phyloP scores from a whole-genome alignment of 2,888 invertebrate genomes.

The Rhyacophila evoluta region DNA sequence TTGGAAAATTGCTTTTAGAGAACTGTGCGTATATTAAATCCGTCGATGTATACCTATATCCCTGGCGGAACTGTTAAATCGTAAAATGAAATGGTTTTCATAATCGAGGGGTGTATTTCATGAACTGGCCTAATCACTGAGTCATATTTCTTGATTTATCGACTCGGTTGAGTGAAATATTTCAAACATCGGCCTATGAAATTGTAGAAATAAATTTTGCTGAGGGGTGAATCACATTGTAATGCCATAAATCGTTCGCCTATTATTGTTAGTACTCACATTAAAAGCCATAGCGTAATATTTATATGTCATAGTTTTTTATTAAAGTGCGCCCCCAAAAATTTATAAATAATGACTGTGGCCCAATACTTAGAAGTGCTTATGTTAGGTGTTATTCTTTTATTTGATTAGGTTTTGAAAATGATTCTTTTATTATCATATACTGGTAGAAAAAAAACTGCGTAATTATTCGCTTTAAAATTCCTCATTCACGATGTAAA shows the following conservation, averaged over 20 bases:
- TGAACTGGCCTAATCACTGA: constrained; percentile 51
- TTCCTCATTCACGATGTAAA: too few species aligned
- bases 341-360: background rate
- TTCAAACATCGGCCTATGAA: background rate
- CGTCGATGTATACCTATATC: constrained; percentile 27
- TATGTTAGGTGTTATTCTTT: too few species aligned
- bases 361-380: too few species aligned
- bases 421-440: too few species aligned
- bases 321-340: background rate
- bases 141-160: constrained; percentile 48
- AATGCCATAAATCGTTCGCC: constrained; percentile 10
- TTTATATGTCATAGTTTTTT: background rate
- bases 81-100: constrained; percentile 52
- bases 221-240: background rate
- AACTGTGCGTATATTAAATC: background rate
- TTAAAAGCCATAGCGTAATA: background rate
- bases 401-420: too few species aligned
- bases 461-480: too few species aligned
- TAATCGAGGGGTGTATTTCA: constrained; percentile 48
- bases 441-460: too few species aligned
- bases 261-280: background rate
- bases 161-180: constrained; percentile 15
- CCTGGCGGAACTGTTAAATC: constrained; percentile 40
- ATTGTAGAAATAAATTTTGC: background rate
- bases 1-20: too few species aligned